phyloP scores from a whole-genome alignment of 2,113 vertebrate species.

The Tyrannus savana region DNA sequence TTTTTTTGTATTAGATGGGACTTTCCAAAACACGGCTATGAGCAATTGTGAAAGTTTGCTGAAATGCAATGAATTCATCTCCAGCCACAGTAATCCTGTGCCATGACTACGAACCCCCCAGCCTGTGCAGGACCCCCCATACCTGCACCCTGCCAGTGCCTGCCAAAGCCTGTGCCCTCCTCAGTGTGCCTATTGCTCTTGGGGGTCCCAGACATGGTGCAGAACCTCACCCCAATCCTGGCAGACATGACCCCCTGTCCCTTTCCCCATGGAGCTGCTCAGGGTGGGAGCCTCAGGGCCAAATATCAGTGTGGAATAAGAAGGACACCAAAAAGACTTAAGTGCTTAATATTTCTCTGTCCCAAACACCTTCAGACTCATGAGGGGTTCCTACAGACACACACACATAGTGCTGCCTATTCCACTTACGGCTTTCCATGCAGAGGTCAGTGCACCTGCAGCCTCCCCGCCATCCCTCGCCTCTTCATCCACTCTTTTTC shows the following conservation, averaged over 20 bases:
- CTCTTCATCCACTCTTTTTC: neutral
- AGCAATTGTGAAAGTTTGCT: neutral
- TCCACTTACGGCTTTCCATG: neutral
- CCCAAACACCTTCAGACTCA: neutral
- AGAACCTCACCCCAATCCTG: no score
- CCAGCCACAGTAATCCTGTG: neutral
- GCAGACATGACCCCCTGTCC: fast-evolving
- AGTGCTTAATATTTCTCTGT: no score
- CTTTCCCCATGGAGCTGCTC: neutral
- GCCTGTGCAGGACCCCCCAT: neutral
- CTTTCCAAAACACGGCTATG: neutral
- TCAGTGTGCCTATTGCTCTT: fast-evolving
- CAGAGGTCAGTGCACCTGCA: neutral
- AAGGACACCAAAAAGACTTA: neutral
- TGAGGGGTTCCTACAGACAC: neutral
- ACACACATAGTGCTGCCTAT: fast-evolving
- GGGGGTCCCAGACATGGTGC: fast-evolving
- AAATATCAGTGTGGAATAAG: fast-evolving
- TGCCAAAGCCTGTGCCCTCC: neutral
- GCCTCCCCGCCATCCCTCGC: neutral
- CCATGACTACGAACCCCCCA: neutral
- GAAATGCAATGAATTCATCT: neutral
- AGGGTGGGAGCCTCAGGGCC: neutral
- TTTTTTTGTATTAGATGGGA: neutral
- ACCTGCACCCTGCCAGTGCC: neutral